A percentile compares a stretch with the other conserved stretches of the same genome.
Evolutionary conservation across 2,113 vertebrate species (phyloP).

Genomic region (Calonectris borealis): DNA sequence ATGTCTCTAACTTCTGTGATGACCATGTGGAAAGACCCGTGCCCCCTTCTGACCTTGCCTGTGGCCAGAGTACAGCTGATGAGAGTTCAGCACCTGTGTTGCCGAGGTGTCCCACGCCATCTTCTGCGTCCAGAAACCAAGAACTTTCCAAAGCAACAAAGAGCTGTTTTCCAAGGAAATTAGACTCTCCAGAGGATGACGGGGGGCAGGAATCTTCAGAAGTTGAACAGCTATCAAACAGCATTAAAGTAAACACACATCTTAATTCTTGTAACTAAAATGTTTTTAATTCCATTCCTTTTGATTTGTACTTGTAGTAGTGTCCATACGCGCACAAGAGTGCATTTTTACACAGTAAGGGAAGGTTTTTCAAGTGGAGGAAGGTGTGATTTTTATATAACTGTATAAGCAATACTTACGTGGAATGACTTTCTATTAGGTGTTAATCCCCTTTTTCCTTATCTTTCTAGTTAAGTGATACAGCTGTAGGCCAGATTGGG

Average conservation of each 20-base stretch:
- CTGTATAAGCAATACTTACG: not conserved
- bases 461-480: not conserved
- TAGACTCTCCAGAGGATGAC: not conserved
- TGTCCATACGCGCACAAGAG: not conserved
- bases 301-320: not conserved
- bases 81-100: not conserved
- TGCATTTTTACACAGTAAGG: not conserved
- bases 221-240: not conserved
- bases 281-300: not conserved
- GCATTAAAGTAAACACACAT: not conserved
- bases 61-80: not conserved
- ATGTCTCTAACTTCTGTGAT: not conserved
- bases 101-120: rapidly evolving
- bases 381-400: not conserved
- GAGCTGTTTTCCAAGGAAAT: not conserved
- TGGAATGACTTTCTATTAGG: not conserved
- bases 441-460: not conserved
- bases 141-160: not conserved
- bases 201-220: not conserved
- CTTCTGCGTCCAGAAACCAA: not conserved
- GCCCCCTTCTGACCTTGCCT: not conserved
- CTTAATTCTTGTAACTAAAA: not conserved
- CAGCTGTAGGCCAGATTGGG: slow-evolving; percentile 10
- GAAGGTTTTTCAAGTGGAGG: not conserved
- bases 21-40: rapidly evolving